Evolutionary conservation across 2,797 vertebrate species (phyloP), one percentile per base, ranked within the genome.

Genomic region (Acanthiza pusilla): DNA sequence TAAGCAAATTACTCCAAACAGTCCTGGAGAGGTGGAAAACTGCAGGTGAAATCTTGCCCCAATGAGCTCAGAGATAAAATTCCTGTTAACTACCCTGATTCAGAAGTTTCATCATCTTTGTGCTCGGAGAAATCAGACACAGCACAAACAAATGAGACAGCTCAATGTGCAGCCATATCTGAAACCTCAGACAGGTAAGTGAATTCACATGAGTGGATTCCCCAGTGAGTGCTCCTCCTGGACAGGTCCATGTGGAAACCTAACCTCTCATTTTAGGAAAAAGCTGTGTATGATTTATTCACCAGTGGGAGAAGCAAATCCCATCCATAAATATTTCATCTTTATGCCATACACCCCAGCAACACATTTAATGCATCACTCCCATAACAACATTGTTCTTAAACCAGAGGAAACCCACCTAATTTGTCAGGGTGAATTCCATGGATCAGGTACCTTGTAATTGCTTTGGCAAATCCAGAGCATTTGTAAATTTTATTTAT

Each of bases 381-480:
- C 78, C 38, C 45, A 2, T 18, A 91, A 89, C 62, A 94, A 72
- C 68, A 61, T 8, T 70, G 72, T 80, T 85, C 82, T 80, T 48
- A 93, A 91, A 88, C 61, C 65, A 87, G 75, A 95, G 85, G 75
- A 95, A 96, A 95, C 73, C 36, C 94, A 86, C 85, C 79, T 85
- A 67, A 72, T 82, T 93, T 79, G 68, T 94, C 67, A 92, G 94
- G 77, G 84, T 75, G 78, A 93, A 94, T 68, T 68, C 67, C 21
- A 51, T 27, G 30, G 67, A 72, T 55, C 85, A 81, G 68, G 89
- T 20, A 74, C 23, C 54, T 48, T 66, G 89, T 50, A 65, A 87
- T 25, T 74, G 55, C 55, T 84, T 74, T 51, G 85, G 63, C 55
- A 96, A 95, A 81, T 53, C 19, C 82, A 85, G 42, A 78, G 71